Evolutionary conservation across 2,113 vertebrate genomes (phyloP).

Genomic region (Columbina picui): DNA sequence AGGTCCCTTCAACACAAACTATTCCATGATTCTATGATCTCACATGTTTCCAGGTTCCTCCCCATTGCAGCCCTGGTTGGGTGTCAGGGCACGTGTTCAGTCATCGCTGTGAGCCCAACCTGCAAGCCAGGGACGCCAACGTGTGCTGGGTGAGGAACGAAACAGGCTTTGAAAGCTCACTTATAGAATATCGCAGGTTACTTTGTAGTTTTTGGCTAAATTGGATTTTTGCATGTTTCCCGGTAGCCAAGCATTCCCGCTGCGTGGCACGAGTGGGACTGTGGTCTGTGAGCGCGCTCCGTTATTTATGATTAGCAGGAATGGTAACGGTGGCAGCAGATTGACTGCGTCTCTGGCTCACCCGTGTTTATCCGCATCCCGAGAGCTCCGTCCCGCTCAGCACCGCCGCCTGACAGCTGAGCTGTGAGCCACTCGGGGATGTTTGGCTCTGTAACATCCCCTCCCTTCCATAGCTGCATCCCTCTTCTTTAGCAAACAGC

Average conservation of each 20-base stretch:
- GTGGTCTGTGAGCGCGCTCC: not conserved
- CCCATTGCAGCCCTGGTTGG: fast-evolving
- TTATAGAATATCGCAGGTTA: not conserved
- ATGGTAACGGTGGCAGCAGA: not conserved
- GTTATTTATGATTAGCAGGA: not conserved
- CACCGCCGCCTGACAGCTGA: not conserved
- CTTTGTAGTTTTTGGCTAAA: not conserved
- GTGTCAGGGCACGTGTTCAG: not conserved
- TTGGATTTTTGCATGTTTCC: not conserved
- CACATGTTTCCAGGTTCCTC: not conserved
- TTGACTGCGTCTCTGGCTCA: not conserved
- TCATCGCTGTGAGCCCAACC: not conserved
- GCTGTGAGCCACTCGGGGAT: not conserved
- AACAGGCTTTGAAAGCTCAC: not conserved
- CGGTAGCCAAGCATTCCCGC: not conserved
- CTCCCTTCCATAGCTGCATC: not conserved
- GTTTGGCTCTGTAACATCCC: not conserved
- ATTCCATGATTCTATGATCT: not conserved
- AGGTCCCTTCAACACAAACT: too few species aligned
- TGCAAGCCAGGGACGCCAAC: not conserved
- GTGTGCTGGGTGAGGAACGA: not conserved
- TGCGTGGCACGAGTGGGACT: not conserved
- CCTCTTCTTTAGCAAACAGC: not conserved
- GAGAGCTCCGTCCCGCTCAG: not conserved
- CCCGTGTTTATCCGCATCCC: not conserved